Percentiles rank a stretch among this genome's conserved stretches.
Evolutionary conservation across 2,797 vertebrate genomes (phyloP).

Genomic region (Artibeus lituratus): DNA sequence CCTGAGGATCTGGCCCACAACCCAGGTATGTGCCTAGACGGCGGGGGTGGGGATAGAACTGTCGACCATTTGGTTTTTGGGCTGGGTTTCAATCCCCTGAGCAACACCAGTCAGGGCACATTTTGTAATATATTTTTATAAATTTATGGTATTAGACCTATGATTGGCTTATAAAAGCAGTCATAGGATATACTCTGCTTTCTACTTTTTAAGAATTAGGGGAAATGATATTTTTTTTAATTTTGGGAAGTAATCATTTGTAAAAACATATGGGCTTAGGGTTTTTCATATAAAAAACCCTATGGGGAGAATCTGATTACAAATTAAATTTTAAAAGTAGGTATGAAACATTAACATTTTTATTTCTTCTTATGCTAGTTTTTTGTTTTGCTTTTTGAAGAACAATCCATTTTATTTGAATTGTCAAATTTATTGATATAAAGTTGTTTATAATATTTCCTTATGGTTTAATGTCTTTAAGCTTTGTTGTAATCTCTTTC

Average conservation of each 20-base stretch:
- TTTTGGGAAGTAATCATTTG: not conserved
- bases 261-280: not conserved
- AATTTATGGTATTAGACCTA: not conserved
- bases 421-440: not conserved
- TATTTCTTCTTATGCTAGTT: not conserved
- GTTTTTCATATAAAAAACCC: not conserved
- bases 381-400: not conserved
- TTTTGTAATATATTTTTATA: not conserved
- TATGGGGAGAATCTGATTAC: not conserved
- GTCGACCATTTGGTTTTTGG: too few species aligned
- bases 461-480: not conserved
- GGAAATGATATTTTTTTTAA: not conserved
- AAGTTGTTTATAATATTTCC: not conserved
- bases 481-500: not conserved
- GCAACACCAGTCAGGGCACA: too few species aligned
- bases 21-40: too few species aligned
- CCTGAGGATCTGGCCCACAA: too few species aligned
- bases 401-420: not conserved
- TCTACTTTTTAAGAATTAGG: not conserved
- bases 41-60: too few species aligned
- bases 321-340: not conserved
- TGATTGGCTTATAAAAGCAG: not conserved
- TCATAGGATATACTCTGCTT: not conserved
- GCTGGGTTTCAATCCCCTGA: too few species aligned
- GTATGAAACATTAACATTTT: not conserved